Evolutionary conservation across 2,797 vertebrate species (phyloP), one percentile per base, ranked within the genome.

Genomic region (Pantherophis alleghaniensis): DNA sequence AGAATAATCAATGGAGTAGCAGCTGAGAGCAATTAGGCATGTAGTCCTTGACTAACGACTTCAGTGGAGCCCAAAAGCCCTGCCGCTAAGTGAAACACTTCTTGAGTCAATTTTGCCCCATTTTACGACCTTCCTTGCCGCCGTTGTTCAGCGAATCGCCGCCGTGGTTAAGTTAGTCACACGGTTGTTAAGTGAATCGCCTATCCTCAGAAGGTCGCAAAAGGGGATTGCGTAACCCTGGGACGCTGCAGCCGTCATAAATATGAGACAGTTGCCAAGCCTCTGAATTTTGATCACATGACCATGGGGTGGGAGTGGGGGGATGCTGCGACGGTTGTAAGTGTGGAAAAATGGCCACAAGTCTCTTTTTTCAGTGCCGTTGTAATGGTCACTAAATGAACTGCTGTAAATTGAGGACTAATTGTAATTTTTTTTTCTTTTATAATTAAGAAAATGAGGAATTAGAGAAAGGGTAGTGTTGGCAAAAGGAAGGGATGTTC

Each of bases 181-280:
- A 2, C 0, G n/a, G 14, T 69, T 16, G 13, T 69, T 69, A 7
- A 69, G 66, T 32, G 66, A 32, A 32, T 18, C 1, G 1, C 13
- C 0, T n/a, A 32, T 18, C n/a, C n/a, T 69, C 28, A 5, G n/a
- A 32, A 32, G 13, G 66, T 32, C n/a, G 2, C 5, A 69, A 18
- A 32, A 69, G 13, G 5, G 66, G 2, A 32, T 69, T 2, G 0
- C n/a, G 2, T 7, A 6, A 32, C 2, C 63, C 14, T 4, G 13
- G 66, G n/a, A 7, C 1, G 0, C 14, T 16, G 2, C 6, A 2
- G 32, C 13, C n/a, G 5, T 66, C 28, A 14, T n/a, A n/a, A n/a
- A 26, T 26, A 61, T 9, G 7, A 61, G 60, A 1, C 22, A 24
- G 22, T 61, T 24, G 22, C 2, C 59, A 26, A 61, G 24, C 10